Evolutionary conservation across 2,113 vertebrate species (phyloP).

Genomic region (Okapia johnstoni): DNA sequence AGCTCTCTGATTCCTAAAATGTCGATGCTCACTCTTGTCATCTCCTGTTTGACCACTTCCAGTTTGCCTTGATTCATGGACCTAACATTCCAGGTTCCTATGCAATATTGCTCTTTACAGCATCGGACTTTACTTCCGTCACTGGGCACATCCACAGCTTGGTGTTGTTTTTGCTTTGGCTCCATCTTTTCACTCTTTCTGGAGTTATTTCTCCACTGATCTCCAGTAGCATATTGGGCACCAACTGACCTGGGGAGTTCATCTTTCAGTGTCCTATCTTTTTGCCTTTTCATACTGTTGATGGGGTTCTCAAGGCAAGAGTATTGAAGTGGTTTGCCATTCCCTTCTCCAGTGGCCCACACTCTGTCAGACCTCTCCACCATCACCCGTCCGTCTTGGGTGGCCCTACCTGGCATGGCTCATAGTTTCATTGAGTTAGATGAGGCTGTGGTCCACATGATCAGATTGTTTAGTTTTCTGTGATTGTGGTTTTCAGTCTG

Average conservation of each 20-base stretch:
- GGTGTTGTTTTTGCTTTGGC: neutral
- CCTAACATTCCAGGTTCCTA: neutral
- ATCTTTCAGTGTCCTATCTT: neutral
- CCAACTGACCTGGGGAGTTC: neutral
- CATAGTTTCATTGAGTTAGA: neutral
- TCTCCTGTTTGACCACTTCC: neutral
- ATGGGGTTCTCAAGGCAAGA: neutral
- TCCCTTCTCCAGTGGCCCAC: neutral
- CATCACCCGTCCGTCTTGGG: neutral
- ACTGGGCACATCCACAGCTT: neutral
- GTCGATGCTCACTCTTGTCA: neutral
- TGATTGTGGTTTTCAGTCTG: neutral
- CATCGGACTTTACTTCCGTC: neutral
- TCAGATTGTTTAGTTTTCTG: neutral
- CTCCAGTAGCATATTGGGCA: neutral
- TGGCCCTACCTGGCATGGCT: neutral
- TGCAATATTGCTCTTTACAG: neutral
- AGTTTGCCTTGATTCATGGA: neutral
- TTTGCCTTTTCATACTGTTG: neutral
- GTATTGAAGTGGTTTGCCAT: neutral
- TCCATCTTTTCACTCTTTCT: neutral
- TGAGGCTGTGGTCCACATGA: neutral
- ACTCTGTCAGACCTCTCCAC: neutral
- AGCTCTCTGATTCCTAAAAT: neutral
- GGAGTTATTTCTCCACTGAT: neutral